Base-by-base conservation (phyloP, 2,797 vertebrate genomes). In the Menidia menidia region DNA sequence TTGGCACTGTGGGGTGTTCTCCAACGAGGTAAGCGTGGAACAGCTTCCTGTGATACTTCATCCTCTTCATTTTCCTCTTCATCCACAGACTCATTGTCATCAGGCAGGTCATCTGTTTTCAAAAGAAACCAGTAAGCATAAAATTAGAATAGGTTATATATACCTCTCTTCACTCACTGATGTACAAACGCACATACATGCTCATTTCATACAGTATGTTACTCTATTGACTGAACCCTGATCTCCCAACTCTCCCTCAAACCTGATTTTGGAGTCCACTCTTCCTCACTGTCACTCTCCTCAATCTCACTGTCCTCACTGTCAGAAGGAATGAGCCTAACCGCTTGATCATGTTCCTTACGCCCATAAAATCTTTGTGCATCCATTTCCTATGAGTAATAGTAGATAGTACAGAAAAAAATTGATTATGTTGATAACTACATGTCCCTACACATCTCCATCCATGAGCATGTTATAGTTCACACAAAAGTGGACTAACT, bases 31-130 rank as follows among this genome's bases (percentile, higher is more conserved):
- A 5, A 6, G 33, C 9, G 55, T 57, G 55, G 16, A 57, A 25
- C 55, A 55, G 33, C 30, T 35, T 10, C 61, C 13, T 44, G 4
- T 52, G 13, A 12, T 25, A 19, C n/a, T 41, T 57, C 52, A 55
- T 25, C 25, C 25, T 61, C 32, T 39, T 61, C 32, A 50, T 62
- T 62, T 62, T 62, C 45, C 13, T 62, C 32, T 44, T 43, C 68
- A 42, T 31, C 19, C 51, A 55, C 43, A 48, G 59, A 41, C 59
- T 62, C 60, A 56, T 47, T 54, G 31, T 70, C 59, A 55, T 9
- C 43, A 71, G 9, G 10, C 33, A 58, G 33, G 32, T 10, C n/a
- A 30, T 50, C 45, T 68, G 7, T n/a, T 52, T 52, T 52, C 14
- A 41, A 51, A 62, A 62, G 32, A 39, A 25, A 25, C 25, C 25